Conservation (phyloP, 1,140 invertebrate genomes). For the Ips nitidus region DNA sequence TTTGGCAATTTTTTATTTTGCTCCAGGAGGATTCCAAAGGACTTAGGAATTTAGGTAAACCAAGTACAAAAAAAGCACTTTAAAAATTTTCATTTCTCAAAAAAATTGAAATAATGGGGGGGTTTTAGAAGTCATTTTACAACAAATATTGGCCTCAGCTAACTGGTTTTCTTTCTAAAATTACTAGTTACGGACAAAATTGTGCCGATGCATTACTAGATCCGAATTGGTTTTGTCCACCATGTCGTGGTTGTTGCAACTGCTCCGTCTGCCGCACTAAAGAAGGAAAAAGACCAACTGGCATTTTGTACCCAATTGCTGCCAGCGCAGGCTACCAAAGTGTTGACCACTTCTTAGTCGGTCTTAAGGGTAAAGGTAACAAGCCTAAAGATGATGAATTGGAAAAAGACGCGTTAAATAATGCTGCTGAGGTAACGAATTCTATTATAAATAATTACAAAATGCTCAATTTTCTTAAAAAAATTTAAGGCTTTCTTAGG, state of each 20-base stretch:
- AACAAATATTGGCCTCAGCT: not conserved
- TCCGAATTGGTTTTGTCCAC: slow-evolving; percentile 56
- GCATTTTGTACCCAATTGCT: slow-evolving; percentile 50
- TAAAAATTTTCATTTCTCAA: no score
- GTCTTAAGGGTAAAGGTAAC: slow-evolving; percentile 34
- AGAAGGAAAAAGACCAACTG: slow-evolving; percentile 54
- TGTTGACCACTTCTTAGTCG: slow-evolving; percentile 43
- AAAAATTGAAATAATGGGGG: no score
- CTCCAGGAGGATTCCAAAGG: no score
- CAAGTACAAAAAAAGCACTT: no score
- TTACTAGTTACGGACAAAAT: slow-evolving; percentile 53
- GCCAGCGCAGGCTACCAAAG: slow-evolving; percentile 49
- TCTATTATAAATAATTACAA: not conserved
- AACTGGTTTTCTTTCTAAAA: not conserved
- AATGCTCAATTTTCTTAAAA: not conserved
- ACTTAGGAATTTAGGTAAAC: no score
- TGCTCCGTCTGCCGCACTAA: slow-evolving; percentile 56
- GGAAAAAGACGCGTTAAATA: not conserved
- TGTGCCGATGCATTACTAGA: slow-evolving; percentile 51
- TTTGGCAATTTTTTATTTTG: no score
- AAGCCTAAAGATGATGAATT: slow-evolving; percentile 9
- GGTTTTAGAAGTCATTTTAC: no score
- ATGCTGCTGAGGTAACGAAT: slow-evolving; percentile 14
- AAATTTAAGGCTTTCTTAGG: not conserved
- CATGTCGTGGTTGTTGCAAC: slow-evolving; percentile 55